Conservation (phyloP, 2,113 vertebrate species). For the Solenodon paradoxus region DNA sequence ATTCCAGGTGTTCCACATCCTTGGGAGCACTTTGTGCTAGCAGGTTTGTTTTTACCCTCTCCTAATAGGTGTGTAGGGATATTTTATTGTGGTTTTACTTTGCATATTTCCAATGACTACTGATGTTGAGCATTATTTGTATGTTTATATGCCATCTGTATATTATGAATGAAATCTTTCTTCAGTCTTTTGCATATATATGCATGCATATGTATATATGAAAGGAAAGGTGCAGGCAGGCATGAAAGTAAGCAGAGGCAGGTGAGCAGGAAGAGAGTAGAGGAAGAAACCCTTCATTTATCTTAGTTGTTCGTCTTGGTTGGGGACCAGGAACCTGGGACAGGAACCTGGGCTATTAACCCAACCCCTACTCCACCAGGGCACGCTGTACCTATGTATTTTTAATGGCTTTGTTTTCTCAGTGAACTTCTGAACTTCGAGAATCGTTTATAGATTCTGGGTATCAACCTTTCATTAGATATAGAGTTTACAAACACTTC, state of each 20-base stretch:
- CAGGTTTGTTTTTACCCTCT: background rate
- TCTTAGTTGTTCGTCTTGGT: too few relatives aligned
- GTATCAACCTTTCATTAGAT: background rate
- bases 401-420: background rate
- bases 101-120: background rate
- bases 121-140: background rate
- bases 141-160: background rate
- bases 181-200: background rate
- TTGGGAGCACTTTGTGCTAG: background rate
- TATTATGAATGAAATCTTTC: background rate
- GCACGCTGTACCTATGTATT: too few relatives aligned
- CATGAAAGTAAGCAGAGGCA: too few relatives aligned
- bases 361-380: too few relatives aligned
- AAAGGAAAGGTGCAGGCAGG: too few relatives aligned
- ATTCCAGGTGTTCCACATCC: background rate
- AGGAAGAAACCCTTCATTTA: too few relatives aligned
- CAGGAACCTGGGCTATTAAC: too few relatives aligned
- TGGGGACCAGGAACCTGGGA: too few relatives aligned
- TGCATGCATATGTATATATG: too few relatives aligned
- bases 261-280: too few relatives aligned
- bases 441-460: background rate
- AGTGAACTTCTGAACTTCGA: background rate
- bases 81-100: background rate
- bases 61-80: background rate
- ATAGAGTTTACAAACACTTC: background rate